Evolutionary conservation across 1,140 invertebrate species (phyloP), one percentile per base, ranked within the genome.

Genomic region (Panagrolaimus sp.): DNA sequence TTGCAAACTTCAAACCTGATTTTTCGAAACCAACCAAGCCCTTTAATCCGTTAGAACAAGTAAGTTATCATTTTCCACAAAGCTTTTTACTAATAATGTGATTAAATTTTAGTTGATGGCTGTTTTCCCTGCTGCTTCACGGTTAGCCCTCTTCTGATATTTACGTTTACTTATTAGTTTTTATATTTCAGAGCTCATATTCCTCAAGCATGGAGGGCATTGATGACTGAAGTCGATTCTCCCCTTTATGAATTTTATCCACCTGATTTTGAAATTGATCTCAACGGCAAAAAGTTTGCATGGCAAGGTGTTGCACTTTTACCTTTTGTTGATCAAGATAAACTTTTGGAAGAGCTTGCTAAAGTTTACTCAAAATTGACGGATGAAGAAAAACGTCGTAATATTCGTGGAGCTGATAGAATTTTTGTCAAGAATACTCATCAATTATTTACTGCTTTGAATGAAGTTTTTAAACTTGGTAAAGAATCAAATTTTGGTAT

Each of bases 201-300:
- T 65, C 96, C 96, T 45, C 85, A 87, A 67, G 89, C 92, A 2
- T 99, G 94, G 92, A 91, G 91, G n/a, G 86, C 87, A 65, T 87
- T 98, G 20, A 99, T 99, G 96, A 89, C 85, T 63, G 89, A 93
- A 85, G 89, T 92, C 1, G 89, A 90, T 75, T 98, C 95, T 0
- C 84, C 91, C 0, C 98, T 99, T 53, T 96, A 98, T 74, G 96
- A 99, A 85, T 98, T 99, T 85, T 99, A 99, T 86, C 96, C 96
- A 0, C 89, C 89, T 82, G 92, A 98, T 82, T 99, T 99, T 84
- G 95, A 94, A 85, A 95, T 97, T 70, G 96, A 99, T 86, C 85
- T 99, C 61, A 99, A 99, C 86, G 96, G 96, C 20, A 98, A 99
- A 84, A 98, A 96, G 84, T 98, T 92, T 86, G 95, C 95, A 63